These are phyloP conservation scores for Lutjanus erythropterus DNA, from an alignment of 2,113 vertebrate genomes.

Conservation along the genomic window DNA sequence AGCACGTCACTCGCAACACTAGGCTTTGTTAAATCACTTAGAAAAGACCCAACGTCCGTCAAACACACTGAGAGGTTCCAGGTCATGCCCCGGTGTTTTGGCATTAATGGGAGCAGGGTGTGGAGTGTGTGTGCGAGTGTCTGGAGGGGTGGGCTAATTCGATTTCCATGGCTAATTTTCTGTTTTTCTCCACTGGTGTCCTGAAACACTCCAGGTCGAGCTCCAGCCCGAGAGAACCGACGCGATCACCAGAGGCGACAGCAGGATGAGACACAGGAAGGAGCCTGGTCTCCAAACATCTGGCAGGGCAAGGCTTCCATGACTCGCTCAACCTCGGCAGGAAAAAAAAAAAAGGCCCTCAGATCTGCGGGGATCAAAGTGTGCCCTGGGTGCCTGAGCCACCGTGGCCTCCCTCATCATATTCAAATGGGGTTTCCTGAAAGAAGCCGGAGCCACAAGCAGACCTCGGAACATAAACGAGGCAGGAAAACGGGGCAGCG, in stretches of 20 bases:
- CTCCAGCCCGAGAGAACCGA: slow-evolving; percentile 55
- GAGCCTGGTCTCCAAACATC: slow-evolving; percentile 84
- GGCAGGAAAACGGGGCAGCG: slow-evolving; percentile 42
- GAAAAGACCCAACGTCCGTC: slow-evolving; percentile 68
- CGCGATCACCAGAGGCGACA: slow-evolving; percentile 78
- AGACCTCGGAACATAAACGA: slow-evolving; percentile 69
- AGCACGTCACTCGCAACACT: slow-evolving; percentile 37
- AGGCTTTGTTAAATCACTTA: slow-evolving; percentile 59
- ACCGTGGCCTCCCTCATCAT: slow-evolving; percentile 78
- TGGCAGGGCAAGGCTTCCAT: slow-evolving; percentile 79
- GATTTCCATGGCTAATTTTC: slow-evolving; percentile 79
- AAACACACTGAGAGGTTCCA: slow-evolving; percentile 67
- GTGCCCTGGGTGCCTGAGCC: slow-evolving; percentile 81
- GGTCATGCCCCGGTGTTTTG: slow-evolving; percentile 72
- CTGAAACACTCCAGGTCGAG: slow-evolving; percentile 73
- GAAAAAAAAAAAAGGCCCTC: slow-evolving; percentile 70
- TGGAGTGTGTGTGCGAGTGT: slow-evolving; percentile 52
- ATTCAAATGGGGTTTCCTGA: slow-evolving; percentile 83
- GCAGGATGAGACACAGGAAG: slow-evolving; percentile 85
- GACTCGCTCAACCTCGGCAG: slow-evolving; percentile 74
- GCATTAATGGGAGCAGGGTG: slow-evolving; percentile 68
- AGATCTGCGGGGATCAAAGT: slow-evolving; percentile 84
- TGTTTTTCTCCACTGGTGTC: slow-evolving; percentile 72
- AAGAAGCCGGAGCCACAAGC: slow-evolving; percentile 72
- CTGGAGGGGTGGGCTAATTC: slow-evolving; percentile 75